These are phyloP conservation scores for Callinectes sapidus DNA, from an alignment of 2,888 invertebrate genomes.

Conservation along the genomic window DNA sequence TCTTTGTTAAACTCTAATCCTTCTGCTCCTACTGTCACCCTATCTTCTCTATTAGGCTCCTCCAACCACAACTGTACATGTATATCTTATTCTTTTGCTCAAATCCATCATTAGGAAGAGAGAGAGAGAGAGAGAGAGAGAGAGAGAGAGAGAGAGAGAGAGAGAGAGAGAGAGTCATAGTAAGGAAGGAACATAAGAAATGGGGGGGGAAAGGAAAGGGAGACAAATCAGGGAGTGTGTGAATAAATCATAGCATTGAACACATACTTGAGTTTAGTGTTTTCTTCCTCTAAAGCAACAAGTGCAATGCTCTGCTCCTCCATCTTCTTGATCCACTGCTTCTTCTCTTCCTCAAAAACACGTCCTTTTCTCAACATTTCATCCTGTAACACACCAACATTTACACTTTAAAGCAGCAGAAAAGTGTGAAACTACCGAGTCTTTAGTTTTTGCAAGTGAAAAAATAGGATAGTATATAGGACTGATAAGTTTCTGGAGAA, in stretches of 20 bases:
- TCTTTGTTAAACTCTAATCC: too few relatives aligned
- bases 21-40: too few relatives aligned
- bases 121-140: background rate
- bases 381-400: background rate
- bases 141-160: background rate
- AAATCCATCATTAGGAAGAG: background rate
- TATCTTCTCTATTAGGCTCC: too few relatives aligned
- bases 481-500: background rate
- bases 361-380: background rate
- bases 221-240: too few relatives aligned
- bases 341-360: background rate
- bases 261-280: background rate
- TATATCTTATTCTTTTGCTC: too few relatives aligned
- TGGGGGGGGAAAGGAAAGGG: too few relatives aligned
- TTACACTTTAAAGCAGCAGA: background rate
- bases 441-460: background rate
- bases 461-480: background rate
- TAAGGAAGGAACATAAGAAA: too few relatives aligned
- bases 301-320: constrained; percentile 1
- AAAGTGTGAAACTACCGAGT: background rate
- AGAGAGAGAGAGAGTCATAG: background rate
- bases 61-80: too few relatives aligned
- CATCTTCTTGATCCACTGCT: background rate
- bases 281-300: background rate
- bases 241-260: background rate